phyloP scores from a whole-genome alignment of 2,113 vertebrate genomes.

The Ceyx cyanopectus region DNA sequence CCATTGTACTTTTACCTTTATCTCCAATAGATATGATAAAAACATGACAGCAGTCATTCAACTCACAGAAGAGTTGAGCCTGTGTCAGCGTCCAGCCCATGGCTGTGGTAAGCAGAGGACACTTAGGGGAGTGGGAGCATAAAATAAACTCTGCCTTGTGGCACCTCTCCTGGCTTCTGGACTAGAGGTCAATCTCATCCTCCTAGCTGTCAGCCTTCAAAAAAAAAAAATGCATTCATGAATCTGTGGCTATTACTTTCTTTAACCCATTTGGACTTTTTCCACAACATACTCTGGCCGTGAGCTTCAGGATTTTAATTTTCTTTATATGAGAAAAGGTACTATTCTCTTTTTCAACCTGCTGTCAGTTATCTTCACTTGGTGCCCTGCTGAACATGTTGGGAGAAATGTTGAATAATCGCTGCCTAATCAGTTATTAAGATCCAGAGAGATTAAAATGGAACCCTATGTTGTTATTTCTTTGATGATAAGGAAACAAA shows the following conservation, averaged over 20 bases:
- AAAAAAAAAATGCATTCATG: background rate
- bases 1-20: background rate
- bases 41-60: rapidly evolving
- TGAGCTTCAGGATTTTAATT: background rate
- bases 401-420: background rate
- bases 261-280: background rate
- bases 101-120: background rate
- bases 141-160: background rate
- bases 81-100: too few relatives aligned
- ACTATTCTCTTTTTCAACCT: background rate
- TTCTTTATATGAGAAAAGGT: background rate
- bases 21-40: background rate
- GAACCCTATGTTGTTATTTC: background rate
- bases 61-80: background rate
- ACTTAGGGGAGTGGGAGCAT: background rate
- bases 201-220: background rate
- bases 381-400: background rate
- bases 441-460: constrained; percentile 3
- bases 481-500: background rate
- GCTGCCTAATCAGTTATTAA: background rate
- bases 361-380: background rate
- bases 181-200: background rate
- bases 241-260: background rate
- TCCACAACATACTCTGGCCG: background rate
- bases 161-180: background rate